Base-by-base conservation (phyloP, 2,888 invertebrate genomes). In the Minunthozetes semirufus region DNA sequence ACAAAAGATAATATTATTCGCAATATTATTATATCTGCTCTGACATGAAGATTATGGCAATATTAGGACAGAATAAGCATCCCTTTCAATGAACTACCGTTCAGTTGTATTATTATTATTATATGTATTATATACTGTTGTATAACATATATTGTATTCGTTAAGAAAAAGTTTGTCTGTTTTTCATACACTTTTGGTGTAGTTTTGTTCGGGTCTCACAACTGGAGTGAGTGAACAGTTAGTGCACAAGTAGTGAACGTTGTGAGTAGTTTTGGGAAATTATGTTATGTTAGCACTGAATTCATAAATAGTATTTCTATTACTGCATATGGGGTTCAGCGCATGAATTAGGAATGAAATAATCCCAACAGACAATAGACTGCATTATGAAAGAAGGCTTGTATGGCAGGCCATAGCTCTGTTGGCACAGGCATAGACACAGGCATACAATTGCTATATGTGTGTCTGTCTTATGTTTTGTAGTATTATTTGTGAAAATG, bases 271-370 rank as follows among this genome's bases (percentile, higher is more conserved):
- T 33, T 33, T 33, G 33, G 4, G 33, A 33, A 33, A 33, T 33
- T 33, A 33, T 33, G 33, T 33, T 33, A 33, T 68, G 68, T 68
- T 68, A 68, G 68, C 68, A 68, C 19, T 68, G 68, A 68, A 68
- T 68, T 68, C 68, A 68, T 68, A 68, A 68, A 68, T 68, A 68
- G 68, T 68, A 68, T 68, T 66, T 42, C 68, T 68, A 68, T 68
- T n/a, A 68, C 68, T 68, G 68, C 68, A 68, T 68, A 68, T 68
- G 68, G 68, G 68, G 68, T 15, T 68, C 68, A 68, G n/a, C 46
- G 46, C 68, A 68, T 68, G 68, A 68, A 68, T 68, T 68, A 68
- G 68, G 68, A 68, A 68, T 68, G 68, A 68, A 68, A 68, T 68
- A 68, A 68, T 68, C 68, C 68, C 68, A 22, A 68, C 68, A 68